Percentiles rank a stretch among this genome's conserved stretches.
These are phyloP conservation scores for Odontocolon sp. DNA, from an alignment of 2,888 invertebrate genomes.

Conservation along the genomic window DNA sequence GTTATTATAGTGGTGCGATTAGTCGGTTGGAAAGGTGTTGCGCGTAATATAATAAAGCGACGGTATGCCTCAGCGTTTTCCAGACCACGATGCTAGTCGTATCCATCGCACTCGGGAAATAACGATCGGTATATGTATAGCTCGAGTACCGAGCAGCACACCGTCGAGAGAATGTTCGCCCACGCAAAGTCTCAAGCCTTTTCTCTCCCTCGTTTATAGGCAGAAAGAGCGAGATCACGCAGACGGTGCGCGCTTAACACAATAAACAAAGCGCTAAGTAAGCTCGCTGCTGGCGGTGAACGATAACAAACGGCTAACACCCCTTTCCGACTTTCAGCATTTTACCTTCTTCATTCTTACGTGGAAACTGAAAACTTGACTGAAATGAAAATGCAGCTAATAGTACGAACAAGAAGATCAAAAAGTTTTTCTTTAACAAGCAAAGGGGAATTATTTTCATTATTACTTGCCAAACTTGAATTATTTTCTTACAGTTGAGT, in stretches of 20 bases:
- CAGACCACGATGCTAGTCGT: neutral
- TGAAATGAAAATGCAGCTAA: neutral
- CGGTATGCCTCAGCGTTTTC: neutral
- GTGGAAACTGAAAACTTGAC: neutral
- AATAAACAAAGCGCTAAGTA: slow-evolving; percentile 58
- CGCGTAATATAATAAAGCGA: neutral
- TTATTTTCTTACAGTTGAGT: too few relatives aligned
- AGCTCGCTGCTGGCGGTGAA: slow-evolving; percentile 44
- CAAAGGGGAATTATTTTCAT: neutral
- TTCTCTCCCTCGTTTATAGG: neutral
- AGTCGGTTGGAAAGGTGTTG: neutral
- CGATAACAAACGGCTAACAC: slow-evolving; percentile 57
- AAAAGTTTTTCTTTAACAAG: neutral
- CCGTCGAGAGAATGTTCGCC: slow-evolving; percentile 12
- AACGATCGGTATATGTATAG: neutral
- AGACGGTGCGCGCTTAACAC: slow-evolving; percentile 40
- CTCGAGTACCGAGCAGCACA: neutral
- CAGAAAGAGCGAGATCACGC: neutral
- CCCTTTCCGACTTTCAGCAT: neutral
- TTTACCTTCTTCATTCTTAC: neutral
- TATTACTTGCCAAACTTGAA: neutral
- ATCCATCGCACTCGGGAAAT: neutral
- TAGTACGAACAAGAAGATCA: neutral
- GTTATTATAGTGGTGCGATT: slow-evolving; percentile 7
- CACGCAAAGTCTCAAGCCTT: neutral